phyloP scores from a whole-genome alignment of 2,113 vertebrate species.

The Patagioenas fasciata region DNA sequence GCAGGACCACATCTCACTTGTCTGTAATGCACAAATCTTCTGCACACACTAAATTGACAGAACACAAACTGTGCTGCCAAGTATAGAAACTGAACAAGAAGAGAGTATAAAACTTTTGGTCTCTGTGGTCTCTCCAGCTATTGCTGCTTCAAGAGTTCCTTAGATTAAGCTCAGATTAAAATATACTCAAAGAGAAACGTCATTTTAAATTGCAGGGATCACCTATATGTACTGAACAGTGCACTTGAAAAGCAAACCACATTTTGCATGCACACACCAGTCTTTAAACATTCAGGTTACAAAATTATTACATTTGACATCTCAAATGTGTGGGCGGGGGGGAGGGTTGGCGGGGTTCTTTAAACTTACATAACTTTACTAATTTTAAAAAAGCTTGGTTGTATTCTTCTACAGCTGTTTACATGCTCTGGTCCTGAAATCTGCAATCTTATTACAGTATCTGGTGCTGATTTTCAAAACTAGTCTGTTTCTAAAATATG shows the following conservation, averaged over 20 bases:
- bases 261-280: neutral
- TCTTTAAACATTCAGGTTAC: neutral
- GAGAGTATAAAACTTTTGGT: neutral
- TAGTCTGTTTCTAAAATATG: neutral
- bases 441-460: neutral
- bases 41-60: neutral
- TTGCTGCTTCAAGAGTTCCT: neutral
- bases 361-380: neutral
- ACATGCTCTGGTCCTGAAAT: neutral
- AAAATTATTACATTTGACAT: neutral
- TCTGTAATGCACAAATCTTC: neutral
- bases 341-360: no score
- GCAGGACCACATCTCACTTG: neutral
- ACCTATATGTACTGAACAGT: neutral
- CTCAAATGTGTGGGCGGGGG: neutral
- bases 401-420: neutral
- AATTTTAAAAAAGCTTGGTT: neutral
- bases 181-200: neutral
- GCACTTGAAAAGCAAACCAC: constrained; percentile 3
- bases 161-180: neutral
- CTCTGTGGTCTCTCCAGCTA: neutral
- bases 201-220: neutral
- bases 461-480: neutral
- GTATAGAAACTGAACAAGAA: neutral
- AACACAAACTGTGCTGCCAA: neutral